These are phyloP conservation scores for Epinephelus moara DNA, from an alignment of 2,113 vertebrate genomes.

Conservation along the genomic window DNA sequence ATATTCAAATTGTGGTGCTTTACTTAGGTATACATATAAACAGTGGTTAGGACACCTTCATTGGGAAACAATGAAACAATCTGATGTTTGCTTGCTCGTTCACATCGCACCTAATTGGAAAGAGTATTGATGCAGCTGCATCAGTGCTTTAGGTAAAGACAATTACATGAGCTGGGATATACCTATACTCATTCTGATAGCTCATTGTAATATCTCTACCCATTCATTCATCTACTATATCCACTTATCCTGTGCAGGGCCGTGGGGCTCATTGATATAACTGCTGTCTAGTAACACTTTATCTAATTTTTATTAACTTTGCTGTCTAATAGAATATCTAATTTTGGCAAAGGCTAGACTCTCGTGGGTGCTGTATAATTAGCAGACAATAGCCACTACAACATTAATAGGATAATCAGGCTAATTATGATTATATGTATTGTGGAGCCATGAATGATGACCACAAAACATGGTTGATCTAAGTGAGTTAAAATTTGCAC, in stretches of 20 bases:
- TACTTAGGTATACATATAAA: too few relatives aligned
- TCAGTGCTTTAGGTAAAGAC: neutral
- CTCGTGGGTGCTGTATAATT: neutral
- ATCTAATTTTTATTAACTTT: neutral
- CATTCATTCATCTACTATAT: neutral
- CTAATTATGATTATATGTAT: neutral
- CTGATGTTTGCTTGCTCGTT: too few relatives aligned
- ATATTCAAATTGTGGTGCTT: too few relatives aligned
- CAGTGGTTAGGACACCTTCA: too few relatives aligned
- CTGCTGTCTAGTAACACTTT: constrained; percentile 1
- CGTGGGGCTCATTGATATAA: neutral
- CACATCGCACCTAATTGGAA: too few relatives aligned
- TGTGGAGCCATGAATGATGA: neutral
- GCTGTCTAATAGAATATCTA: constrained; percentile 2
- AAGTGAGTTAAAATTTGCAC: neutral
- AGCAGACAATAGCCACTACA: neutral
- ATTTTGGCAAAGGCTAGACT: neutral
- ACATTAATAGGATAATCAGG: neutral
- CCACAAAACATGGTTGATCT: neutral
- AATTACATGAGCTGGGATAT: neutral
- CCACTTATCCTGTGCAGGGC: neutral
- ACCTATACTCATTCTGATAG: constrained; percentile 3
- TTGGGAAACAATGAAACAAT: too few relatives aligned
- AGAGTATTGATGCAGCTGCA: neutral
- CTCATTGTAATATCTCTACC: neutral